These are phyloP conservation scores for Diploscapter pachys DNA, from an alignment of 1,140 invertebrate genomes.

Conservation along the genomic window DNA sequence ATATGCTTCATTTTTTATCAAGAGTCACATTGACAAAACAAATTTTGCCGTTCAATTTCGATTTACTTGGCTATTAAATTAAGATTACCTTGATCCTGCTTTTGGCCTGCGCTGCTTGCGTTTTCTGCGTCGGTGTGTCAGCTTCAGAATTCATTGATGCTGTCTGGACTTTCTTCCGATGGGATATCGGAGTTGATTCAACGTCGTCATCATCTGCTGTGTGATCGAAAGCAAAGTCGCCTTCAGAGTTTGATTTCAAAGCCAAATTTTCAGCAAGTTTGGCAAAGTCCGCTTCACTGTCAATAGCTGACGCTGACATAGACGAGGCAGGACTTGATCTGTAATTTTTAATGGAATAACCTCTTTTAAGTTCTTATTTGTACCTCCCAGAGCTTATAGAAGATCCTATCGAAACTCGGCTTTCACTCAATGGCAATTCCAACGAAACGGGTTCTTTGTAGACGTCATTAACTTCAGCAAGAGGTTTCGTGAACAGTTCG, in stretches of 20 bases:
- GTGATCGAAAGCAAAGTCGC: slow-evolving; percentile 55
- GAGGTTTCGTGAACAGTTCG: slow-evolving; percentile 40
- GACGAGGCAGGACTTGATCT: slow-evolving; percentile 42
- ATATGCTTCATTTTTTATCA: too few species aligned
- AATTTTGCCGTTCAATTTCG: too few species aligned
- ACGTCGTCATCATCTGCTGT: slow-evolving; percentile 11
- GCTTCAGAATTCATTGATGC: too few species aligned
- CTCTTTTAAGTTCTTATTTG: too few species aligned
- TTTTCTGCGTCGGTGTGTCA: too few species aligned
- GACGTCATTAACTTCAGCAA: slow-evolving; percentile 53
- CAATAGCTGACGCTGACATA: slow-evolving; percentile 49
- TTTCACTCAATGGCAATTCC: slow-evolving; percentile 52
- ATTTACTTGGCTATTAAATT: too few species aligned
- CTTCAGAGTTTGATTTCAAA: slow-evolving; percentile 45
- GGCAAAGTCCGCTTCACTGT: slow-evolving; percentile 58
- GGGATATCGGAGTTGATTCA: slow-evolving; percentile 45
- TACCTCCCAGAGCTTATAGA: slow-evolving; percentile 53
- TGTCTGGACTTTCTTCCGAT: slow-evolving; percentile 18
- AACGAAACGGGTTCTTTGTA: slow-evolving; percentile 52
- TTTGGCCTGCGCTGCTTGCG: too few species aligned
- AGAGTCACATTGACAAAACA: too few species aligned
- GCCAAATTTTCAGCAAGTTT: slow-evolving; percentile 56
- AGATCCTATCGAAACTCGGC: slow-evolving; percentile 48
- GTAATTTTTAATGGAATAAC: slow-evolving; percentile 7
- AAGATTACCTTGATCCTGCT: too few species aligned